Evolutionary conservation across 2,888 invertebrate species (phyloP).

Genomic region (Scrobipalpa costella): DNA sequence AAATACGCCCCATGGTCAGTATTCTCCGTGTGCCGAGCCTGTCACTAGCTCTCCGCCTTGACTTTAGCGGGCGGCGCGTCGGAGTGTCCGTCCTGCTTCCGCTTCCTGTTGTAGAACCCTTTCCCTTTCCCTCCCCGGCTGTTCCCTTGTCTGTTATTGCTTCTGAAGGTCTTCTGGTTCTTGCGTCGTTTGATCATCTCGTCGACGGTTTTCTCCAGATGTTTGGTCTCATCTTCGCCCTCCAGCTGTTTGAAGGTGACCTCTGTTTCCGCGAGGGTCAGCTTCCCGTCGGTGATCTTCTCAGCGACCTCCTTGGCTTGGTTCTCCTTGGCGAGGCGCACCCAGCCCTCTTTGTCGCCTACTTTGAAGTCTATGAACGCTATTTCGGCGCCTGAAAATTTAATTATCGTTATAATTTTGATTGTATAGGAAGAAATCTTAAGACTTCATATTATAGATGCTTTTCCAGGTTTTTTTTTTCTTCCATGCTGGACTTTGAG

Average conservation of each 20-base stretch:
- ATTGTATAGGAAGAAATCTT: too few species aligned
- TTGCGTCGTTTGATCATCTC: constrained; percentile 81
- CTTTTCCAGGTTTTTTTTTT: too few species aligned
- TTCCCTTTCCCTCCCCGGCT: constrained; percentile 59
- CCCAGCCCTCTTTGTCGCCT: constrained; percentile 87
- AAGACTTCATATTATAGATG: too few species aligned
- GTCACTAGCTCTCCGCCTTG: constrained; percentile 37
- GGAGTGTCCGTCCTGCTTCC: constrained; percentile 54
- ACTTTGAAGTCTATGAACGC: constrained; percentile 89
- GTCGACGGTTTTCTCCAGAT: constrained; percentile 82
- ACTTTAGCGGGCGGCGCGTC: constrained; percentile 58
- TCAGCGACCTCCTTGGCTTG: constrained; percentile 83
- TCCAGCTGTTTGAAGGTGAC: constrained; percentile 81
- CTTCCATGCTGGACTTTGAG: too few species aligned
- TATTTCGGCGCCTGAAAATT: constrained; percentile 75
- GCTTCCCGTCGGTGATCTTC: constrained; percentile 83
- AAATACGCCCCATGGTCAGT: too few species aligned
- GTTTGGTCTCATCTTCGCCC: constrained; percentile 87
- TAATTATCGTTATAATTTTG: not conserved
- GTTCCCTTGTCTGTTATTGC: constrained; percentile 53
- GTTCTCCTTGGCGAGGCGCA: constrained; percentile 86
- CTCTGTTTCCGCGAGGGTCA: constrained; percentile 76
- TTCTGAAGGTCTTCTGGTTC: constrained; percentile 65
- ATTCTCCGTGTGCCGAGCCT: too few species aligned
- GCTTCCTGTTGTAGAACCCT: constrained; percentile 52